A percentile compares a stretch with the other conserved stretches of the same genome.
Conservation (phyloP, 1,140 invertebrate genomes). For the Bombus superbus region DNA sequence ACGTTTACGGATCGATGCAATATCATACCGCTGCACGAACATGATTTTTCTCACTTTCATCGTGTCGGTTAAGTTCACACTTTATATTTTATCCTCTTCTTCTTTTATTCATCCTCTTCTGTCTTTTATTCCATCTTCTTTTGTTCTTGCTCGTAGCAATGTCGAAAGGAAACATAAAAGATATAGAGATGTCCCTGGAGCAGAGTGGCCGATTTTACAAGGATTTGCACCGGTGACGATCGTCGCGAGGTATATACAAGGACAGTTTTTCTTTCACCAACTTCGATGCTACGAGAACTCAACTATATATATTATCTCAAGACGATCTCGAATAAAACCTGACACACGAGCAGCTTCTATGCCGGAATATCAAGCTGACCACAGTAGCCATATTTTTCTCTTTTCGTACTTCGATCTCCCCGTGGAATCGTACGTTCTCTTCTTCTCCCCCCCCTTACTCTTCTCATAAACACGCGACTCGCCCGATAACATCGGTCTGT, state of each 20-base stretch:
- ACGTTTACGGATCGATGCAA: constrained; percentile 31
- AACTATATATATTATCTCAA: background rate
- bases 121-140: background rate
- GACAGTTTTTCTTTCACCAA: constrained; percentile 4
- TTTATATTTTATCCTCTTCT: background rate
- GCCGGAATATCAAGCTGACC: background rate
- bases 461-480: background rate
- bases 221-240: constrained; percentile 19
- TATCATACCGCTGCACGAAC: constrained; percentile 30
- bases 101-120: background rate
- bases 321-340: background rate
- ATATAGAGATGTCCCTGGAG: background rate
- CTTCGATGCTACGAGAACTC: constrained; percentile 2
- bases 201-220: constrained; percentile 17
- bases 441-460: background rate
- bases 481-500: background rate
- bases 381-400: background rate
- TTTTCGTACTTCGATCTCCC: background rate
- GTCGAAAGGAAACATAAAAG: constrained; percentile 8
- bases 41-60: constrained; percentile 19
- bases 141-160: constrained; percentile 17
- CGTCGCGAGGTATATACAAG: constrained; percentile 44
- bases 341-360: constrained; percentile 8
- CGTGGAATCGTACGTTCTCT: background rate
- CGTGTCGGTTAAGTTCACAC: background rate